Percentiles rank a stretch among this genome's conserved stretches.
phyloP scores from a whole-genome alignment of 2,113 vertebrate species.

The Eptesicus fuscus region DNA sequence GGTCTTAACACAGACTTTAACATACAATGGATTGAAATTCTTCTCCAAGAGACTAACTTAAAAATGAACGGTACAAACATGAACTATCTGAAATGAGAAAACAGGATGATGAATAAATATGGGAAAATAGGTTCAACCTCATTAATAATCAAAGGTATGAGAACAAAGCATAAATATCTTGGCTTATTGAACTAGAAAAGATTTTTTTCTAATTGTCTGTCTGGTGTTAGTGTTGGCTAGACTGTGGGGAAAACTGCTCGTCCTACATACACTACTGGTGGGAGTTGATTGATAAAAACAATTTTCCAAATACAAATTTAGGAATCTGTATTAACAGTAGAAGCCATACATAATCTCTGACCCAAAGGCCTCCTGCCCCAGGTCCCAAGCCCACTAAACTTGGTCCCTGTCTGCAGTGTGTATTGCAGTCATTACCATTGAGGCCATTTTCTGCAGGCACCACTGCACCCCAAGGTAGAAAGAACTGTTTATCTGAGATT shows the following conservation, averaged over 20 bases:
- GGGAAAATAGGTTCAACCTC: background rate
- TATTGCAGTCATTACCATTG: background rate
- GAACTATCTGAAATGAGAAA: background rate
- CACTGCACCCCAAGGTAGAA: background rate
- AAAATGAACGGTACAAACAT: background rate
- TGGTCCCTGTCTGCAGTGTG: rapidly evolving
- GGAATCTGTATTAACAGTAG: background rate
- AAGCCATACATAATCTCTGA: background rate
- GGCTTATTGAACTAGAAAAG: background rate
- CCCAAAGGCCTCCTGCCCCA: background rate
- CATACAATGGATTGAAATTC: background rate
- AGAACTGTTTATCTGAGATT: background rate
- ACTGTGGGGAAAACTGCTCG: background rate
- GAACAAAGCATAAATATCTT: background rate
- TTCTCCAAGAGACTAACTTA: background rate
- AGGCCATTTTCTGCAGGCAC: background rate
- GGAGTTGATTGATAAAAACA: background rate
- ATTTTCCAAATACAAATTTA: background rate
- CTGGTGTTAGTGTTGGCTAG: background rate
- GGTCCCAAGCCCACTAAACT: background rate
- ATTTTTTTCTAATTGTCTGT: background rate
- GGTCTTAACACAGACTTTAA: background rate
- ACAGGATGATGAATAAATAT: background rate
- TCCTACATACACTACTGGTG: background rate
- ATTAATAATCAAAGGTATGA: background rate